Conservation (phyloP, 2,888 invertebrate genomes). For the Xestobium rufovillosum region DNA sequence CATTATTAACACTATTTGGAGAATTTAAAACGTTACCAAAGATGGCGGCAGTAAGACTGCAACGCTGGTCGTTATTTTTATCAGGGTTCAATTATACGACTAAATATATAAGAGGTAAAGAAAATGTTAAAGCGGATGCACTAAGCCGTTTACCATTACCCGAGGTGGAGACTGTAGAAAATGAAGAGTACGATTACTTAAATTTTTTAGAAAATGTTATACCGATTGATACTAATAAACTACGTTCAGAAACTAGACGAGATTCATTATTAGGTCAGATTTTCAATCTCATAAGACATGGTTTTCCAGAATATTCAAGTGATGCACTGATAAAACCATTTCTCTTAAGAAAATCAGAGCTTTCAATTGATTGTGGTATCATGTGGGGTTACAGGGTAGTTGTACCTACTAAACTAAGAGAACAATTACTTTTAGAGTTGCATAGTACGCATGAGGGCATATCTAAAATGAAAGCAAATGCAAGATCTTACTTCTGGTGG, state of each 20-base stretch:
- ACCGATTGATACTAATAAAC: not conserved
- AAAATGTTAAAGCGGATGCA: constrained; percentile 1
- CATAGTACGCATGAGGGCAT: not conserved
- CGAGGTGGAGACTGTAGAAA: not conserved
- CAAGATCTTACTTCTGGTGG: constrained; percentile 11
- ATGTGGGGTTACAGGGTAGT: constrained; percentile 15
- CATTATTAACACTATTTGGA: too few species aligned
- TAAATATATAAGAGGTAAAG: not conserved
- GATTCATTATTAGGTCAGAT: constrained; percentile 9
- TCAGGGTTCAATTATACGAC: not conserved
- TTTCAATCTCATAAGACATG: constrained; percentile 3
- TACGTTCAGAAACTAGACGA: too few species aligned
- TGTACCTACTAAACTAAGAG: constrained; percentile 12
- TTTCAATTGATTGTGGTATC: constrained; percentile 10
- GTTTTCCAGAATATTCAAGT: constrained; percentile 5
- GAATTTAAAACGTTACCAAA: constrained; percentile 27
- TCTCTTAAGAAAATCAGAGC: constrained; percentile 4
- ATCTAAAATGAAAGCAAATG: not conserved
- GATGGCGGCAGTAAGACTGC: constrained; percentile 29
- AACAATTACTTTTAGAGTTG: not conserved
- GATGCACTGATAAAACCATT: constrained; percentile 6
- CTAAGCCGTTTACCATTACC: not conserved
- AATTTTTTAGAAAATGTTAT: constrained; percentile 8
- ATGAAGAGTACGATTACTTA: constrained; percentile 7
- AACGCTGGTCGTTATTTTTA: constrained; percentile 24